A percentile compares a stretch with the other conserved stretches of the same genome.
Evolutionary conservation across 2,113 vertebrate species (phyloP).

Genomic region (Panthera tigris): DNA sequence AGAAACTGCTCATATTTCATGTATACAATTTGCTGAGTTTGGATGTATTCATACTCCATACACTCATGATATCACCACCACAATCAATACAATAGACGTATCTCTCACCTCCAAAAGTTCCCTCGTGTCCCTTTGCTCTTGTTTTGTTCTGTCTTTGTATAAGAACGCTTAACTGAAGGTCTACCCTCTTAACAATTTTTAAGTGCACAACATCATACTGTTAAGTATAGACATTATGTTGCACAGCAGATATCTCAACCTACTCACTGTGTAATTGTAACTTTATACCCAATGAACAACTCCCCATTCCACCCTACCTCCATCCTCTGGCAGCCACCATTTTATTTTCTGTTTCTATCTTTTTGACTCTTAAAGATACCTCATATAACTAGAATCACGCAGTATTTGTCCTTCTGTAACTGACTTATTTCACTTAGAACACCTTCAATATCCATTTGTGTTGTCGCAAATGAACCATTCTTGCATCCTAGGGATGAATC

Average conservation of each 20-base stretch:
- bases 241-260: background rate
- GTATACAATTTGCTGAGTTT: background rate
- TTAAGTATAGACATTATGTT: background rate
- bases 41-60: too few relatives aligned
- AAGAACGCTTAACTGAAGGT: background rate
- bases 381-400: background rate
- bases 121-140: background rate
- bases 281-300: background rate
- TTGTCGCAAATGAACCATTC: background rate
- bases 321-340: background rate
- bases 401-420: background rate
- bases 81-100: background rate
- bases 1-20: background rate
- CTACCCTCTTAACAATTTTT: background rate
- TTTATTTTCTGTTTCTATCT: background rate
- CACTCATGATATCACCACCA: background rate
- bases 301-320: too few relatives aligned
- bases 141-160: background rate
- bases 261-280: background rate
- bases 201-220: background rate
- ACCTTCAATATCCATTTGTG: background rate
- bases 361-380: background rate
- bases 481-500: background rate
- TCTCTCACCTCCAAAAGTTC: background rate
- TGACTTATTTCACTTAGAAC: background rate